These are phyloP conservation scores for Pseudomyrmex sp. DNA, from an alignment of 1,140 invertebrate genomes.

Conservation along the genomic window DNA sequence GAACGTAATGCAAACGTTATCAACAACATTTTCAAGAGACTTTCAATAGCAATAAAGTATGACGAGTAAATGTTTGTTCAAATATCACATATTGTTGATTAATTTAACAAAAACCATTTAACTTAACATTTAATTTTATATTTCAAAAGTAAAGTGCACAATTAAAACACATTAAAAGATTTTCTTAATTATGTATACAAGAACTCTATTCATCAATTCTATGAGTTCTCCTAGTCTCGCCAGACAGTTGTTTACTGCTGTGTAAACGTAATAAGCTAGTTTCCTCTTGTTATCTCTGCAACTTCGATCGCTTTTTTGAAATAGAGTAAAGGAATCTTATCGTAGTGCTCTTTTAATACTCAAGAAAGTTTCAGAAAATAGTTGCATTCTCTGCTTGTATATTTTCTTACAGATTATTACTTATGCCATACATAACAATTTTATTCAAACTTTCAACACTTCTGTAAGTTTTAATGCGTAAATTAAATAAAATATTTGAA, in stretches of 20 bases:
- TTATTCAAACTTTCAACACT: too few species aligned
- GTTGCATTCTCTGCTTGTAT: background rate
- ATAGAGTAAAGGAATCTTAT: constrained; percentile 1
- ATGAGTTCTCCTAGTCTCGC: constrained; percentile 51
- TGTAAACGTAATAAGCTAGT: constrained; percentile 74
- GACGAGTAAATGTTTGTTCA: background rate
- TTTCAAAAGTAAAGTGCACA: background rate
- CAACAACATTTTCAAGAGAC: too few species aligned
- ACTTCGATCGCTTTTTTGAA: constrained; percentile 53
- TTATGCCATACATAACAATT: background rate
- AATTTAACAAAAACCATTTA: background rate
- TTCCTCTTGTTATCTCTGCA: constrained; percentile 22
- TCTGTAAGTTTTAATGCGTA: too few species aligned
- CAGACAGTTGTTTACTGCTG: constrained; percentile 69
- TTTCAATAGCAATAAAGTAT: background rate
- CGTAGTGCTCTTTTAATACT: background rate
- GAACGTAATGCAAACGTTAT: background rate
- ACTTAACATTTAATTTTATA: background rate
- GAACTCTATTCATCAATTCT: background rate
- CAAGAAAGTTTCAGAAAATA: background rate
- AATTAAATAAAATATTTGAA: too few species aligned
- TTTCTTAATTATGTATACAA: background rate
- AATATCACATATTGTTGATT: background rate
- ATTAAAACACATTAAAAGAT: too few species aligned
- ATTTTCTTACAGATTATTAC: background rate